Conservation (phyloP, 2,797 vertebrate species). For the Capromys pilorides region DNA sequence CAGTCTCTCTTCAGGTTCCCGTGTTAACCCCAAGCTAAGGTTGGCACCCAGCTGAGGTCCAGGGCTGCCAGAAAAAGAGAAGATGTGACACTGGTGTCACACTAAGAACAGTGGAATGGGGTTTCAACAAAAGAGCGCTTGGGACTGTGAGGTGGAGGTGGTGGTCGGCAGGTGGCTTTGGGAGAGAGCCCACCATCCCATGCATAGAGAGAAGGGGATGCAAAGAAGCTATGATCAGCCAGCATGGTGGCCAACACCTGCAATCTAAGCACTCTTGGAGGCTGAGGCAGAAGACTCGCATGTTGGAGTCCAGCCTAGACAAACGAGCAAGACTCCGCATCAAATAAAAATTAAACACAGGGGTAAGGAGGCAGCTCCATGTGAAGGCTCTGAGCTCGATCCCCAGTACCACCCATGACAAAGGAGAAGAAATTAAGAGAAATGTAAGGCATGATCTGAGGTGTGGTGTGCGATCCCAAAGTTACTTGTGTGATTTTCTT, state of each 20-base stretch:
- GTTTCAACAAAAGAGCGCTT: neutral
- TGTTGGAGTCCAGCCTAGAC: neutral
- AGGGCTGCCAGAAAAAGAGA: neutral
- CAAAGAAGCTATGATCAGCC: neutral
- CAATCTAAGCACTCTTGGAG: neutral
- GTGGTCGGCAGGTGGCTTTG: rapidly evolving
- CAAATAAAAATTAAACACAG: neutral
- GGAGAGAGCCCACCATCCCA: neutral
- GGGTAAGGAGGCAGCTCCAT: neutral
- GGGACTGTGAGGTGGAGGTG: neutral
- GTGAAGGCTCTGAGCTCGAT: neutral
- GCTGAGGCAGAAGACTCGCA: neutral
- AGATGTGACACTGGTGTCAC: neutral
- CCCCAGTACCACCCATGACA: neutral
- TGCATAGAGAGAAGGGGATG: neutral
- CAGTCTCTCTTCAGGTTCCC: neutral
- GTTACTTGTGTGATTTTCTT: neutral
- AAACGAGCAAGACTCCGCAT: neutral
- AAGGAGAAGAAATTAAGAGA: neutral
- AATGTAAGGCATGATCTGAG: neutral
- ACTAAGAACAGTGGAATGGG: neutral
- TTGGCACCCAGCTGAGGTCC: neutral
- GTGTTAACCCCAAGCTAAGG: neutral
- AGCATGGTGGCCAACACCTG: neutral
- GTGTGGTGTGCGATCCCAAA: no score